Base-by-base conservation (phyloP, 2,113 vertebrate genomes). In the Ceuthmochares aereus region DNA sequence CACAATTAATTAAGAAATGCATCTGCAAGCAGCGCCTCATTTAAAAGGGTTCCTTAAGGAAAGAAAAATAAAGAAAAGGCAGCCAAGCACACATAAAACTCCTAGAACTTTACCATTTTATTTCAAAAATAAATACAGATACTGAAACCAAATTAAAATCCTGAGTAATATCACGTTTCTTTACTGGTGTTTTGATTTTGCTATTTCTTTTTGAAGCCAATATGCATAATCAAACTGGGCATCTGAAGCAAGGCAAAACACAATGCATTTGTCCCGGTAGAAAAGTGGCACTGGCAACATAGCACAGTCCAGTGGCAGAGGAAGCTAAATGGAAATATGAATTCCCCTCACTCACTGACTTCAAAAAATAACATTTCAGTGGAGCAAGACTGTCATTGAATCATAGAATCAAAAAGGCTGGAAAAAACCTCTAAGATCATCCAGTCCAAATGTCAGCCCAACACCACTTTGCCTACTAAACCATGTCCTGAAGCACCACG, bases 1-100 rank as follows among this genome's bases (percentile, higher is more conserved):
- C 90, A 96, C 94, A 89, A 96, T 96, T 94, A 97, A 96, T 97
- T 96, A 97, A 96, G 85, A 95, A 97, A 96, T 52, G 59, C 67
- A 96, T 92, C 81, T 96, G 72, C 74, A 97, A 68, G 83, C 54
- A 58, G 21, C 17, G 9, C 36, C 89, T 90, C 70, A 23, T 68
- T 88, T 96, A 15, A 92, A 93, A 94, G n/a, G 15, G 37, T 63
- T 87, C 51, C 51, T 91, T 91, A 30, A 77, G 59, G 55, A 87
- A 69, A 69, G 7, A 43, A 59, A 89, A 40, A 47, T 63, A 62
- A 62, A 64, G n/a, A 37, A 73, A 87, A 66, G 83, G 16, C 49
- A 89, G 47, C 23, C 72, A 74, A 74, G 13, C n/a, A 84, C 16
- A 27, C 9, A 77, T 5, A 67, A 4, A 7, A 29, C 80, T 90